Base-by-base conservation (phyloP, 1,140 invertebrate species). In the Ceratosolen solmsi region DNA sequence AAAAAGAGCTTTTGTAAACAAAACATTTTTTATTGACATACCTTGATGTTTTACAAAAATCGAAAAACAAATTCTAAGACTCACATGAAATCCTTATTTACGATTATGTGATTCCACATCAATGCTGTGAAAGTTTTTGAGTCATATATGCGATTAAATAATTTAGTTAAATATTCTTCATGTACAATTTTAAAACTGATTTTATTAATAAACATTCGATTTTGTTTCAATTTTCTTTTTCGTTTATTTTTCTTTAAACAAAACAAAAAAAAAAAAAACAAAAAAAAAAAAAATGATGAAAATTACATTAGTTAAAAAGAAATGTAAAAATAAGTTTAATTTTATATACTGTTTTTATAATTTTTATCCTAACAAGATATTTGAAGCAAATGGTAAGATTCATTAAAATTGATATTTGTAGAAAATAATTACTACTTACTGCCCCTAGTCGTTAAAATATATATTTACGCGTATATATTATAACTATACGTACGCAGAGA, bases 261-360 rank as follows among this genome's bases (percentile, higher is more conserved):
- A 63, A 75, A 27, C 20, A 38, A 7, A 73, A 73, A 58, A 90
- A 89, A 90, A 90, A 89, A 90, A 89, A 88, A 65, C 87, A 88
- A 87, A 86, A 88, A 85, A n/a, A n/a, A n/a, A 90, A 89, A 90
- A 90, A 89, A 90, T 90, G 89, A 65, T 87, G 88, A 87, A 86
- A 88, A 85, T 84, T 84, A 87, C 87, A 17, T 33, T 36, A 38
- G 9, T 38, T 38, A 33, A 68, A 38, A 8, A 30, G 33, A 38
- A 1, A 72, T 4, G 11, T 27, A 49, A 46, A 72, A 71, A 49
- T 46, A 71, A 11, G 15, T 27, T 71, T 38, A 25, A 25, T 13
- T 58, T 20, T 20, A 33, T 4, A 33, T 63, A 0, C 33, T 46
- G 41, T 46, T 7, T n/a, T n/a, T 46, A 46, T 46, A 46, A 46